phyloP scores from a whole-genome alignment of 2,888 invertebrate species.

The Hydroisotoma schaefferi region DNA sequence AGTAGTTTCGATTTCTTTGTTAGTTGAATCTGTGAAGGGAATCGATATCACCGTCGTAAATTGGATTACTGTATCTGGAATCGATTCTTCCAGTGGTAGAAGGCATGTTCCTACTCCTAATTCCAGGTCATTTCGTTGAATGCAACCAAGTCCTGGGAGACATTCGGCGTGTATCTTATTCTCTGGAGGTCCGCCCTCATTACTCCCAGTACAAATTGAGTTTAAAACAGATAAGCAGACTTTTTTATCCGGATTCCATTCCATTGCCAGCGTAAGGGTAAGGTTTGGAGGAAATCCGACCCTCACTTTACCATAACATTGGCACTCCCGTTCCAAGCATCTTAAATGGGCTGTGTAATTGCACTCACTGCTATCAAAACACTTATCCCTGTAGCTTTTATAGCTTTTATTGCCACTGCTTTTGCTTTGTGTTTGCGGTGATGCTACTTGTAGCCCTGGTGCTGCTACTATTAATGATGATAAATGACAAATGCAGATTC shows the following conservation, averaged over 20 bases:
- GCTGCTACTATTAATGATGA: too few species aligned
- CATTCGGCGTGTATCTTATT: slow-evolving; percentile 5
- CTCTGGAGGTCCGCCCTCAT: slow-evolving; percentile 1
- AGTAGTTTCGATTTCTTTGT: too few species aligned
- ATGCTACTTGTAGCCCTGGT: too few species aligned
- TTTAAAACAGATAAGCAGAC: not conserved
- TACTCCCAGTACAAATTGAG: slow-evolving; percentile 10
- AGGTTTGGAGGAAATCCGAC: not conserved
- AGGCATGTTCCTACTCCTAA: slow-evolving; percentile 6
- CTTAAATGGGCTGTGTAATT: not conserved
- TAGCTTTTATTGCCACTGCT: too few species aligned
- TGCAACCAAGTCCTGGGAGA: not conserved
- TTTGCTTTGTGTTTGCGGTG: too few species aligned
- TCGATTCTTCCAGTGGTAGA: not conserved
- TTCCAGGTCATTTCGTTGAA: slow-evolving; percentile 1
- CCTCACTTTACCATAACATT: not conserved
- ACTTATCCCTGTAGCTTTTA: not conserved
- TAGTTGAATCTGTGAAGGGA: too few species aligned
- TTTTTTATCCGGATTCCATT: not conserved
- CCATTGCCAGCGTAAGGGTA: not conserved
- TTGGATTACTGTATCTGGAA: not conserved
- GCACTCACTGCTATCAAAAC: not conserved
- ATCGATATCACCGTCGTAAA: too few species aligned
- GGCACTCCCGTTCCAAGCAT: slow-evolving; percentile 6
- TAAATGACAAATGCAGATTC: too few species aligned